phyloP scores from a whole-genome alignment of 2,888 invertebrate genomes.

The Dugesia japonica region DNA sequence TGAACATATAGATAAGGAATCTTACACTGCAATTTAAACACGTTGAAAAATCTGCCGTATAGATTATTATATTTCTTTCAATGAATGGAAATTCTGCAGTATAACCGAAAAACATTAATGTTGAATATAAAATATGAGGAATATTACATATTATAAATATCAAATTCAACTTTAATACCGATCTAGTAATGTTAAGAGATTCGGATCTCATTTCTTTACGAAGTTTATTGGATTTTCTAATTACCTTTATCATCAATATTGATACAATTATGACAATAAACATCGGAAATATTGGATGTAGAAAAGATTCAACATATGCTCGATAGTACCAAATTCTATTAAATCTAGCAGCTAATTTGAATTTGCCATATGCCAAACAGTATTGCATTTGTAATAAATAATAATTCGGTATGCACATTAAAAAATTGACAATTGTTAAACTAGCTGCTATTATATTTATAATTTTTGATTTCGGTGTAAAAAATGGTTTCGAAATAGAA shows the following conservation, averaged over 20 bases:
- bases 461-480: background rate
- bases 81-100: slow-evolving; percentile 17
- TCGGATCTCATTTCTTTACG: slow-evolving; percentile 21
- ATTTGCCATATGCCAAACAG: background rate
- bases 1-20: background rate
- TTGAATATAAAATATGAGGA: slow-evolving; percentile 28
- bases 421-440: slow-evolving; percentile 16
- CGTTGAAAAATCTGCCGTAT: slow-evolving; percentile 17
- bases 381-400: background rate
- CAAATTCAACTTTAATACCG: slow-evolving; percentile 27
- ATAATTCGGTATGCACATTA: slow-evolving; percentile 21
- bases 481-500: slow-evolving; percentile 23
- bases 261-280: background rate
- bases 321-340: slow-evolving; percentile 11
- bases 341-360: background rate
- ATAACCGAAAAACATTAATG: slow-evolving; percentile 25
- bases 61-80: slow-evolving; percentile 26
- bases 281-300: slow-evolving; percentile 29
- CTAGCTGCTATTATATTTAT: background rate
- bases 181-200: slow-evolving; percentile 17
- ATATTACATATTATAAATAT: slow-evolving; percentile 29
- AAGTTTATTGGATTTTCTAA: slow-evolving; percentile 25
- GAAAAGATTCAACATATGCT: slow-evolving; percentile 27
- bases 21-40: slow-evolving; percentile 22
- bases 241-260: background rate